Conservation (phyloP, 2,797 vertebrate species). For the Cyclura pinguis region DNA sequence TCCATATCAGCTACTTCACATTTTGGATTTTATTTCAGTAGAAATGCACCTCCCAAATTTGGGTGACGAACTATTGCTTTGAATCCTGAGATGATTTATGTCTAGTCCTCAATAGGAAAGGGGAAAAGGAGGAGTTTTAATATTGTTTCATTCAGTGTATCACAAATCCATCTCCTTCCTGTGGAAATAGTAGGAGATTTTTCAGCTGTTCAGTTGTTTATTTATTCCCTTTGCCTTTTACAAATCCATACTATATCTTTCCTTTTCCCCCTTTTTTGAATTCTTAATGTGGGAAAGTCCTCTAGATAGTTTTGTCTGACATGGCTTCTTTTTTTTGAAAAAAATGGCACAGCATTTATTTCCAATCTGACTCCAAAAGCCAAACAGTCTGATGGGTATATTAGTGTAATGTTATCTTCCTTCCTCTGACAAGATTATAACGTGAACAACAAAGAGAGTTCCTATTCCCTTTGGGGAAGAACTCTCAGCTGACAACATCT, state of each 20-base stretch:
- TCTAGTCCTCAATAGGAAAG: not conserved
- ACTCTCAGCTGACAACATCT: slow-evolving; percentile 73
- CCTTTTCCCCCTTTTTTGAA: no score
- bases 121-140: not conserved
- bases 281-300: not conserved
- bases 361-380: slow-evolving; percentile 7
- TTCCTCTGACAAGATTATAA: slow-evolving; percentile 63
- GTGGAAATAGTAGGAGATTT: not conserved
- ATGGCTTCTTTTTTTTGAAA: not conserved
- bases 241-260: not conserved
- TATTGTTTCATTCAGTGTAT: not conserved
- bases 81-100: not conserved
- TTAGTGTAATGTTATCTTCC: slow-evolving; percentile 60
- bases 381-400: slow-evolving; percentile 29
- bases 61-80: not conserved
- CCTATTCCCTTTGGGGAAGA: slow-evolving; percentile 68
- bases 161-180: not conserved
- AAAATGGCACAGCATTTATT: slow-evolving; percentile 23
- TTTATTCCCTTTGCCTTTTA: not conserved
- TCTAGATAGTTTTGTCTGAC: slow-evolving; percentile 10
- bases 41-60: not conserved
- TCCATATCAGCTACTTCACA: not conserved
- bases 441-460: slow-evolving; percentile 55
- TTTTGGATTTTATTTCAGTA: not conserved
- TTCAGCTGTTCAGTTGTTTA: not conserved